Base-by-base conservation (phyloP, 2,113 vertebrate genomes). In the Plestiodon gilberti region DNA sequence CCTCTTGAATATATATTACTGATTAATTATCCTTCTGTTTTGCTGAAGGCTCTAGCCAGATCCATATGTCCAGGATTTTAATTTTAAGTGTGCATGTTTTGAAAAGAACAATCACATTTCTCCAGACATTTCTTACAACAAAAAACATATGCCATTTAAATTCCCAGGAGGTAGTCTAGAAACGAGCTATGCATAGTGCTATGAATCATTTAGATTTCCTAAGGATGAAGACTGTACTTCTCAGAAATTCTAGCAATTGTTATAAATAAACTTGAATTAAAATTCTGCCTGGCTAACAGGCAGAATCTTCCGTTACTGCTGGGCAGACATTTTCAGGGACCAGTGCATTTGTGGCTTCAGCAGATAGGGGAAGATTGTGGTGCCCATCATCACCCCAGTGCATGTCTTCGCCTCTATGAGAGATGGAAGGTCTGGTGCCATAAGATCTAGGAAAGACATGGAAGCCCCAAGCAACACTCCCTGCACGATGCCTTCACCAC, bases 161-260 rank as follows among this genome's bases (percentile, higher is more conserved):
- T 3, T 88, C 81, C 69, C 83, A 89, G 11, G 55, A 91, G 81
- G 87, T 92, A 81, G 25, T n/a, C 79, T 76, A 77, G 78, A 71
- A 48, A 43, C 25, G 22, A 43, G 30, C 55, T 71, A 57, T 43
- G 35, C 55, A 70, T 43, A 79, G 61, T 79, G 76, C 28, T 48
- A 35, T 62, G 81, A 33, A 52, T 73, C 78, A 84, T 83, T 84
- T 79, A 88, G 40, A 73, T 61, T 62, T 79, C 28, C 77, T 48
- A 73, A 80, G 77, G 30, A 73, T 18, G 13, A 80, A 20, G 30
- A 52, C 20, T 79, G 55, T 14, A 64, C 52, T 80, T 80, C 35
- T 73, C 57, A 80, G 67, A 73, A 11, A 78, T 62, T 20, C 38
- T 61, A 79, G 59, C 69, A 48, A 79, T 23, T 23, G 33, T 73